Base-by-base conservation (phyloP, 2,888 invertebrate genomes). In the Brenthis hecate region DNA sequence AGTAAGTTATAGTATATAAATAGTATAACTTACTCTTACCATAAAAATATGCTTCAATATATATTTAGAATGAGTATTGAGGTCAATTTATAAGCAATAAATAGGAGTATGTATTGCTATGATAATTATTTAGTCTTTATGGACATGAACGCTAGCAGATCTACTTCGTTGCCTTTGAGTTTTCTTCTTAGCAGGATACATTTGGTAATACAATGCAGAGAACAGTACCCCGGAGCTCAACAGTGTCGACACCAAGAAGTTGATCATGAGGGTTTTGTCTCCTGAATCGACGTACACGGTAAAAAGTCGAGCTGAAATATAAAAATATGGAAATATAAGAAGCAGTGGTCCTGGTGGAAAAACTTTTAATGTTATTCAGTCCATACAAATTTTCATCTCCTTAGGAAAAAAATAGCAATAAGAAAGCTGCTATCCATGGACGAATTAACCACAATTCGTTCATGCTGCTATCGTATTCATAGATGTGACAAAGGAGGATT, bases 271-370 rank as follows among this genome's bases (percentile, higher is more conserved):
- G 73, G 96, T 94, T 47, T 88, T 75, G 83, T 98, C 98, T 2
- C 94, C 95, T 0, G 97, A 97, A 81, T 97, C 97, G 81, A 97
- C 92, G 80, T 94, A 95, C 66, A 97, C 95, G 0, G 97, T 97
- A 82, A 96, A 96, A 43, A 97, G 94, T 66, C 97, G 95, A 60
- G 96, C 97, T 97, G 91, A 66, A 94, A 92, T 43, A 51, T 16
- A 14, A 14, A 32, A 36, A 8, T 36, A 56, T 51, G 28, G 5
- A 5, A 3, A 43, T 11, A 43, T 43, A 11, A 43, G 36, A 43
- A 8, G 36, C 11, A 11, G 1, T 43, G 11, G 36, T 36, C 6
- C 8, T 36, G 8, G 0, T 8, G 28, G 28, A 28, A 28, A 28
- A 4, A 28, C 28, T 28, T 4, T 28, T 28, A 28, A 28, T 28